Conservation (phyloP, 2,797 vertebrate genomes). For the Neopelma chrysocephalum region DNA sequence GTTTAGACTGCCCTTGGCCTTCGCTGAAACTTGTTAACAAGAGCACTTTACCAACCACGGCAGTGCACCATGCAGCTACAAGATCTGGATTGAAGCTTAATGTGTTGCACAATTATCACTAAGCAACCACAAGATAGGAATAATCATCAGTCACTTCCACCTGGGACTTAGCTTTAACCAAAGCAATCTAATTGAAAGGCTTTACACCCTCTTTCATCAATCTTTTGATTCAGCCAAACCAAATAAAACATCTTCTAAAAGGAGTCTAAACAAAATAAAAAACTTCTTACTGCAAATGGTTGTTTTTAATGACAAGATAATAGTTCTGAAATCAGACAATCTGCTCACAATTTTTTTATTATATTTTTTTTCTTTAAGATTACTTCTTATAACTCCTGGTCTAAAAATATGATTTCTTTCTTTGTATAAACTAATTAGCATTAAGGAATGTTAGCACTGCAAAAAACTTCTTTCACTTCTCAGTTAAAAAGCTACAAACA, state of each 20-base stretch:
- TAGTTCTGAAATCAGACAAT: neutral
- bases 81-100: neutral
- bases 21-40: neutral
- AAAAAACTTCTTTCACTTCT: neutral
- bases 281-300: neutral
- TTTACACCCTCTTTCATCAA: constrained; percentile 20
- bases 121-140: constrained; percentile 24
- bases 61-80: neutral
- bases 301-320: neutral
- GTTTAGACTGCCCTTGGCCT: neutral
- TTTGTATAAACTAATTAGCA: neutral
- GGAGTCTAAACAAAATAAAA: neutral
- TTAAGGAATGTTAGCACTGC: neutral
- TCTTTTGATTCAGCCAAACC: neutral
- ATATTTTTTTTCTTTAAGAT: neutral
- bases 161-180: constrained; percentile 9
- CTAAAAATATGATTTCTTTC: neutral
- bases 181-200: constrained; percentile 31
- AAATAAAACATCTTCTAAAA: constrained; percentile 1
- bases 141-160: constrained; percentile 8
- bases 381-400: neutral
- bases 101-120: constrained; percentile 17
- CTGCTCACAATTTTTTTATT: neutral
- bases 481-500: neutral
- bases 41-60: neutral